A percentile compares a stretch with the other conserved stretches of the same genome.
Conservation (phyloP, 2,113 vertebrate genomes). For the Steatornis caripensis region DNA sequence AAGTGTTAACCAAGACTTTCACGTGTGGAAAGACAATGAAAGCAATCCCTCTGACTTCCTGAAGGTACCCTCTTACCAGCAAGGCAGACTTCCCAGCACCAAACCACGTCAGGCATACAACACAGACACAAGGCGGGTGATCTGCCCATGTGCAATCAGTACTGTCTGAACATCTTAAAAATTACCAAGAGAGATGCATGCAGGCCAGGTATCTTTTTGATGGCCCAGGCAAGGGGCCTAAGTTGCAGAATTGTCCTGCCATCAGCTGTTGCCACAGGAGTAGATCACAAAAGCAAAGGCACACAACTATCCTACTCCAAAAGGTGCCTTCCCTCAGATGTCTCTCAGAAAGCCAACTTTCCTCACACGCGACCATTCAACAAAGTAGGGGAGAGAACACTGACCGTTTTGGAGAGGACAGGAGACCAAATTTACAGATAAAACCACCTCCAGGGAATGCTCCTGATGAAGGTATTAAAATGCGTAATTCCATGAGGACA, state of each 20-base stretch:
- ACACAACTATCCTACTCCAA: neutral
- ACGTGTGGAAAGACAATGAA: neutral
- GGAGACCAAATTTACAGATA: neutral
- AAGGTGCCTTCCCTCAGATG: neutral
- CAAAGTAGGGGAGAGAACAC: neutral
- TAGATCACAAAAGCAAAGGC: neutral
- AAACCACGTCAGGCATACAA: neutral
- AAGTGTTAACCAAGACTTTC: neutral
- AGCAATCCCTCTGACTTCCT: neutral
- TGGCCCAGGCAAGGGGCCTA: neutral
- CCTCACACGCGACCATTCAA: neutral
- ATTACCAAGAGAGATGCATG: neutral
- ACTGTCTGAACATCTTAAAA: neutral
- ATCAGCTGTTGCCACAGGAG: neutral
- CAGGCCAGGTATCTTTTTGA: neutral
- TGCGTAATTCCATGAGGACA: accelerated
- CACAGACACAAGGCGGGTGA: neutral
- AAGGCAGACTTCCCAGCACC: neutral
- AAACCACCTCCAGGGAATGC: neutral
- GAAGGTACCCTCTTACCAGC: neutral
- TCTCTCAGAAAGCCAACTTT: neutral
- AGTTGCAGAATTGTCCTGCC: neutral
- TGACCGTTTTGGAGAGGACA: neutral
- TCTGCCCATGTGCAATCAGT: neutral
- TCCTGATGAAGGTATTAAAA: neutral